Evolutionary conservation across 1,140 invertebrate genomes (phyloP).

Genomic region (Chelonus insularis): DNA sequence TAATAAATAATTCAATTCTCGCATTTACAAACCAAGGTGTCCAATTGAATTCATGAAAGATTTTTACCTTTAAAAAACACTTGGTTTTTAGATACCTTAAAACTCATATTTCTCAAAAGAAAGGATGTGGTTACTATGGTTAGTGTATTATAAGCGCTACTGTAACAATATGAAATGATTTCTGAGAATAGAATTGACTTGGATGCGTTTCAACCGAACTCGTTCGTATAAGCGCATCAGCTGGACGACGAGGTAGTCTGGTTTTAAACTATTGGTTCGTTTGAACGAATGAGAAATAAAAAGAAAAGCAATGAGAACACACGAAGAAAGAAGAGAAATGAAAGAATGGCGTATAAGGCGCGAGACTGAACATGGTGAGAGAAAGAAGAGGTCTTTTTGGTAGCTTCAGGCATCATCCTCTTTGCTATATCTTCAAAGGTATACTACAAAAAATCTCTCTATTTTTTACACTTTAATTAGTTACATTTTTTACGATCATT

Average conservation of each 20-base stretch:
- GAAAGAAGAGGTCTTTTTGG: too few relatives aligned
- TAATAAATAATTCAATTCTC: too few relatives aligned
- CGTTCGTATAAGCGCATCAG: conserved; percentile 9
- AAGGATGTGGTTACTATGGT: background rate
- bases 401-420: too few relatives aligned
- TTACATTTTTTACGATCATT: conserved; percentile 43
- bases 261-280: conserved; percentile 3
- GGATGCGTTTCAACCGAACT: background rate
- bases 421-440: background rate
- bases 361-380: background rate
- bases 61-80: too few relatives aligned
- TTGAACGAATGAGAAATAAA: conserved; percentile 3
- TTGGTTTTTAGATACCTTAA: too few relatives aligned
- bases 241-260: conserved; percentile 8
- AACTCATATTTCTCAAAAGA: too few relatives aligned
- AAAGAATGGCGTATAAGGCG: background rate
- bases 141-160: background rate
- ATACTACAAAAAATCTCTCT: conserved; percentile 3
- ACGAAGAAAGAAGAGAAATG: background rate
- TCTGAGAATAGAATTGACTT: conserved; percentile 10
- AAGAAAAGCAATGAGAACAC: background rate
- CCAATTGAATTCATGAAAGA: too few relatives aligned
- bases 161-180: conserved; percentile 5
- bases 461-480: conserved; percentile 42
- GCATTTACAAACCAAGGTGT: too few relatives aligned